phyloP scores from a whole-genome alignment of 1,140 invertebrate species.

The Anoplolepis gracilipes region DNA sequence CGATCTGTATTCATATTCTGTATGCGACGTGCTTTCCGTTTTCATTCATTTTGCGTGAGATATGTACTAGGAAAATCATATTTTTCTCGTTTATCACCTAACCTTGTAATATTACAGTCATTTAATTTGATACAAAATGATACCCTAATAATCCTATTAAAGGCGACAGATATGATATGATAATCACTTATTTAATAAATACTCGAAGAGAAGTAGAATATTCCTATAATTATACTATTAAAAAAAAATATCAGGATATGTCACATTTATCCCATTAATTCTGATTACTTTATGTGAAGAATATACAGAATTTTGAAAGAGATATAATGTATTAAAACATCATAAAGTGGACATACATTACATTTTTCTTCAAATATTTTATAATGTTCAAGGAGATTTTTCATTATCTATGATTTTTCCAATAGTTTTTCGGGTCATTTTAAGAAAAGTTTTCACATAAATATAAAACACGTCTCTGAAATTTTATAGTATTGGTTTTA shows the following conservation, averaged over 20 bases:
- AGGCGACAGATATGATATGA: background rate
- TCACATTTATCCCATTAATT: background rate
- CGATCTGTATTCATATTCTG: background rate
- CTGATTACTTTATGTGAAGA: background rate
- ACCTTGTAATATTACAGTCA: background rate
- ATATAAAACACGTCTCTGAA: background rate
- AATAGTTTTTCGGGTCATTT: background rate
- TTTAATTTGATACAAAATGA: background rate
- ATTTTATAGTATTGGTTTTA: background rate
- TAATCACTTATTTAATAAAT: slow-evolving; percentile 9
- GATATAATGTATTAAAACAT: background rate
- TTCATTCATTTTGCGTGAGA: background rate
- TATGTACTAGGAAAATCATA: background rate
- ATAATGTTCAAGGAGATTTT: background rate
- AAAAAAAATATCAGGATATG: background rate
- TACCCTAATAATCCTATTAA: background rate
- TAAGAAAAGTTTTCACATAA: background rate
- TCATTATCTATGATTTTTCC: background rate
- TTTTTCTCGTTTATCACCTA: background rate
- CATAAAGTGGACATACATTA: background rate
- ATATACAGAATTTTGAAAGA: background rate
- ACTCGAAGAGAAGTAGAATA: background rate
- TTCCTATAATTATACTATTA: background rate
- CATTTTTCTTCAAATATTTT: no score
- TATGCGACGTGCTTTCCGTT: background rate